Conservation (phyloP, 2,113 vertebrate genomes). For the Campylorhamphus procurvoides region DNA sequence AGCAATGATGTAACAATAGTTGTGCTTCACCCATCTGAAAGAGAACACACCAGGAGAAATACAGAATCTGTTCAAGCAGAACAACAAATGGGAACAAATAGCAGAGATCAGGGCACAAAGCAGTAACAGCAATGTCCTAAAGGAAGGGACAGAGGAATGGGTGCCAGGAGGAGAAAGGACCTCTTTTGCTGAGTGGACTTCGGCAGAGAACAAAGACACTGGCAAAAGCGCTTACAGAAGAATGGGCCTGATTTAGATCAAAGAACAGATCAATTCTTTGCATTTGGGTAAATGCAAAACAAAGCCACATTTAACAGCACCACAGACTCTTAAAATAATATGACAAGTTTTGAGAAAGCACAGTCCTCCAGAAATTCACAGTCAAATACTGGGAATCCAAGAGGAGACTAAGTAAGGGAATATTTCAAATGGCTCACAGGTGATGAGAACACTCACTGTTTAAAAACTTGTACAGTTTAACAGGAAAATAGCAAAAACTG, state of each 20-base stretch:
- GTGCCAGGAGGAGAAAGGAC: conserved; percentile 13
- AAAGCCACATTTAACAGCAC: not conserved
- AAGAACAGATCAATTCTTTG: conserved; percentile 8
- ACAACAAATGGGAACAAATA: not conserved
- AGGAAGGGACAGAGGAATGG: not conserved
- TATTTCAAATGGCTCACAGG: not conserved
- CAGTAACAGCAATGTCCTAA: not conserved
- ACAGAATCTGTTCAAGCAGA: not conserved
- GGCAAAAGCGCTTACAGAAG: not conserved
- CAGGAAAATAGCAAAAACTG: not conserved
- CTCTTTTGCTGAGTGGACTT: not conserved
- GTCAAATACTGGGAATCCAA: not conserved
- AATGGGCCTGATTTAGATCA: not conserved
- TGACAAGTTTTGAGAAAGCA: not conserved
- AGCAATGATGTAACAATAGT: rapidly evolving
- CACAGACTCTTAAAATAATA: not conserved
- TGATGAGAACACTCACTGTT: not conserved
- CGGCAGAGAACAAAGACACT: not conserved
- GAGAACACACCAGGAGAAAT: not conserved
- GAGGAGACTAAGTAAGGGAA: rapidly evolving
- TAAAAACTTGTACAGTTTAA: not conserved
- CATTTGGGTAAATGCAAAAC: not conserved
- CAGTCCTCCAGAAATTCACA: not conserved
- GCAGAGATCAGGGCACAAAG: not conserved
- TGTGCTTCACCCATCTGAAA: not conserved